Conservation (phyloP, 2,888 invertebrate genomes). For the Physocephala rufipes region DNA sequence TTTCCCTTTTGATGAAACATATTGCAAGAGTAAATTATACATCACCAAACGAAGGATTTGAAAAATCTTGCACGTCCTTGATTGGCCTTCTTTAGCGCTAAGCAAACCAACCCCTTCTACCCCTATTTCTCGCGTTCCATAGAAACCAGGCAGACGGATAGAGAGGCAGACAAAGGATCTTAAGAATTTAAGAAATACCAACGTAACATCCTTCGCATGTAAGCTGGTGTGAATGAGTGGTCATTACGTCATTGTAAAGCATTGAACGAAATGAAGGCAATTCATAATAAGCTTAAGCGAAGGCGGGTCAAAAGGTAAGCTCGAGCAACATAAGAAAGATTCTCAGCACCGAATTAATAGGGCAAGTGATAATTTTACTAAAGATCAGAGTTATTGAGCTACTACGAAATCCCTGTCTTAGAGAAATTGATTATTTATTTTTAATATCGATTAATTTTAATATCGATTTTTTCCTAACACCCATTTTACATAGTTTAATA, state of each 20-base stretch:
- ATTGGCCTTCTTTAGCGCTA: constrained; percentile 56
- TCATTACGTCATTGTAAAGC: constrained; percentile 59
- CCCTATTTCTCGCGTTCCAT: constrained; percentile 6
- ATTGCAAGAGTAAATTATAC: constrained; percentile 64
- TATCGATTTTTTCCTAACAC: too few species aligned
- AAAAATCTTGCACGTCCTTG: constrained; percentile 55
- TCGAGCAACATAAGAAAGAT: constrained; percentile 60
- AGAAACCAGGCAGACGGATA: background rate
- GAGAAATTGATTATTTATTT: too few species aligned
- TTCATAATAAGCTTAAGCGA: constrained; percentile 52
- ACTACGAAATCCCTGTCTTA: too few species aligned
- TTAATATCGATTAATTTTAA: too few species aligned
- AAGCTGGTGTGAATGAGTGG: constrained; percentile 56
- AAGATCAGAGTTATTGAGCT: background rate
- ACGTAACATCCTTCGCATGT: constrained; percentile 22
- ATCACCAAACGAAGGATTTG: constrained; percentile 43
- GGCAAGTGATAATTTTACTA: background rate
- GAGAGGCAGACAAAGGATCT: background rate
- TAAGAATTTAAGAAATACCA: constrained; percentile 6
- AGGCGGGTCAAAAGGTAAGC: constrained; percentile 53
- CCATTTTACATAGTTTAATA: too few species aligned
- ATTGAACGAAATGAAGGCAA: constrained; percentile 57
- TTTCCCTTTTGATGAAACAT: constrained; percentile 65
- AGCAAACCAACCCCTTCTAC: constrained; percentile 49
- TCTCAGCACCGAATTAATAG: constrained; percentile 38